phyloP scores from a whole-genome alignment of 1,140 invertebrate genomes.

The Euglossa dilemma region DNA sequence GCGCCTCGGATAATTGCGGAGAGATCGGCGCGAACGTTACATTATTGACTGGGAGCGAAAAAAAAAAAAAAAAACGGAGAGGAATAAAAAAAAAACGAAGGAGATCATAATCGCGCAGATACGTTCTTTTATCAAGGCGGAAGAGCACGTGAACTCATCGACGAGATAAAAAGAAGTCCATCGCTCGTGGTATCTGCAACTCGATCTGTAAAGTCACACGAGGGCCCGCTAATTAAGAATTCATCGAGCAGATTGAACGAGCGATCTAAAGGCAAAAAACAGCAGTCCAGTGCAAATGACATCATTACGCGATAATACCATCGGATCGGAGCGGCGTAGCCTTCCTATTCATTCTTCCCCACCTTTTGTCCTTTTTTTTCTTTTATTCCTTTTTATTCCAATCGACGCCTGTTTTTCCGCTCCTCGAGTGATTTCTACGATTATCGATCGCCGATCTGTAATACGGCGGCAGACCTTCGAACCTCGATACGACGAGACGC shows the following conservation, averaged over 20 bases:
- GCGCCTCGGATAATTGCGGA: no score
- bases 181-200: neutral
- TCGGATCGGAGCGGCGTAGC: no score
- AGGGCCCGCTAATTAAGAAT: neutral
- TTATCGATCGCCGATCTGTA: neutral
- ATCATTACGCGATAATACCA: neutral
- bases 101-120: neutral
- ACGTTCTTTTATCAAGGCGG: neutral
- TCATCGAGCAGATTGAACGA: constrained; percentile 2
- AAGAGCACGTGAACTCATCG: neutral
- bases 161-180: neutral
- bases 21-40: neutral
- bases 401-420: neutral
- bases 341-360: neutral
- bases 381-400: no score
- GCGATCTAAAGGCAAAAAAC: neutral
- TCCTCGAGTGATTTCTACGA: neutral
- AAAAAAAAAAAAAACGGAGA: neutral
- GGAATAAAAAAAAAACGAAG: neutral
- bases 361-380: no score
- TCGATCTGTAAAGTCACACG: neutral
- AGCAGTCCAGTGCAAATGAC: neutral
- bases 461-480: neutral
- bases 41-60: neutral
- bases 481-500: neutral